phyloP scores from a whole-genome alignment of 1,140 invertebrate species.

The Drosophila takahashii region DNA sequence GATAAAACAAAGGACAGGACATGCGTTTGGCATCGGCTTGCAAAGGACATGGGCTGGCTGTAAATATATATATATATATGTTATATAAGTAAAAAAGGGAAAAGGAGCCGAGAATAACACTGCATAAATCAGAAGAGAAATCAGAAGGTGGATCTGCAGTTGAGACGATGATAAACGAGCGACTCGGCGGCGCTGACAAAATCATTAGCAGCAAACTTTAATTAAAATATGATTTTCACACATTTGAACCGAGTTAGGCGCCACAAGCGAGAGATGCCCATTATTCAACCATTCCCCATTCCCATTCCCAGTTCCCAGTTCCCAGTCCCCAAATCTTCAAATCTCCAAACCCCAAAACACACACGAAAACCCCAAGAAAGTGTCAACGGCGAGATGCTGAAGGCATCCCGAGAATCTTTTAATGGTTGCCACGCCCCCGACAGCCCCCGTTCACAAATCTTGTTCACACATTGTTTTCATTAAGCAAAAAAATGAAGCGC shows the following conservation, averaged over 20 bases:
- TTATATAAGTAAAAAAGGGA: background rate
- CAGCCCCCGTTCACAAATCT: conserved; percentile 54
- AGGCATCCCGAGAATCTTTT: conserved; percentile 71
- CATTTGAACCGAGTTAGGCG: conserved; percentile 69
- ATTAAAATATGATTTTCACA: conserved; percentile 69
- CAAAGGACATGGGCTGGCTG: conserved; percentile 36
- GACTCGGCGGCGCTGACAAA: conserved; percentile 61
- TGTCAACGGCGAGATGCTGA: conserved; percentile 51
- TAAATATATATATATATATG: background rate
- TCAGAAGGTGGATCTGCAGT: conserved; percentile 3
- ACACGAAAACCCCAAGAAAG: conserved; percentile 15
- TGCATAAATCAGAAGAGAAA: conserved; percentile 14
- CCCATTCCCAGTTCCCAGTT: background rate
- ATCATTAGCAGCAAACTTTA: conserved; percentile 74
- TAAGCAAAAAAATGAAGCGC: conserved; percentile 56
- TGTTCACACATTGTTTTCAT: conserved; percentile 84
- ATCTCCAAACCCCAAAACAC: background rate
- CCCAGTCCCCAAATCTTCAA: background rate
- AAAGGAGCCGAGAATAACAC: conserved; percentile 3
- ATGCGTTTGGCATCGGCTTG: conserved; percentile 75
- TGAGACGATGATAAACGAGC: conserved; percentile 65
- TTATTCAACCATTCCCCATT: background rate
- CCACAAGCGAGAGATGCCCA: conserved; percentile 26
- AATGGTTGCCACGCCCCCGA: conserved; percentile 60
- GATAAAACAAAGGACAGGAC: conserved; percentile 44